Evolutionary conservation across 1,140 invertebrate species (phyloP), one percentile per base, ranked within the genome.

Genomic region (Goniozus legneri): DNA sequence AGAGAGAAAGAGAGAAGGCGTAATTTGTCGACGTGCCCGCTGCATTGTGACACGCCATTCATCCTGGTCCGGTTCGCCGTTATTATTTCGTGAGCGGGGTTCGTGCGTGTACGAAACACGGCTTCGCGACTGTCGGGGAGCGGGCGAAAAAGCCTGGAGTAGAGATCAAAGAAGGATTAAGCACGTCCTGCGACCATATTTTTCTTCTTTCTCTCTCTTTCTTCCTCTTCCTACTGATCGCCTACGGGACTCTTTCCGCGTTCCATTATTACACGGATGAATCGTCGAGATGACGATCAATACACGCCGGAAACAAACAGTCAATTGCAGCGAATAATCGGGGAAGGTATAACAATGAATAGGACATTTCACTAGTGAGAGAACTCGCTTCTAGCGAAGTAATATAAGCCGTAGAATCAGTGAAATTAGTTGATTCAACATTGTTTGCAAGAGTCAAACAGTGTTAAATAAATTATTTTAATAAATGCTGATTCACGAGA

Each of bases 141-240:
- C n/a, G n/a, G n/a, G n/a, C n/a, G n/a, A n/a, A n/a, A n/a, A n/a
- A n/a, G n/a, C n/a, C n/a, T n/a, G n/a, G n/a, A n/a, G n/a, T n/a
- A n/a, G 32, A 44, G 54, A 57, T 57, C 54, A 54, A 61, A 56
- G 44, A 32, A 32, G 54, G 55, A 58, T 61, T 61, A 54, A 58
- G 52, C 49, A 46, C 48, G 44, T 16, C 46, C 40, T 24, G 37
- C n/a, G n/a, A n/a, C n/a, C n/a, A n/a, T n/a, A n/a, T n/a, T 27
- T 36, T 37, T 16, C 22, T 40, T 8, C 22, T 24, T 37, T 38
- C 21, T 8, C 19, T 19, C 22, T 18, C 8, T 22, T 12, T 22
- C 27, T 22, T 35, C 18, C 27, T 30, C 4, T 20, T 43, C 12
- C 8, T 31, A n/a, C n/a, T n/a, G n/a, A n/a, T n/a, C n/a, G n/a